Conservation (phyloP, 2,797 vertebrate genomes). For the Naso thynnoides region DNA sequence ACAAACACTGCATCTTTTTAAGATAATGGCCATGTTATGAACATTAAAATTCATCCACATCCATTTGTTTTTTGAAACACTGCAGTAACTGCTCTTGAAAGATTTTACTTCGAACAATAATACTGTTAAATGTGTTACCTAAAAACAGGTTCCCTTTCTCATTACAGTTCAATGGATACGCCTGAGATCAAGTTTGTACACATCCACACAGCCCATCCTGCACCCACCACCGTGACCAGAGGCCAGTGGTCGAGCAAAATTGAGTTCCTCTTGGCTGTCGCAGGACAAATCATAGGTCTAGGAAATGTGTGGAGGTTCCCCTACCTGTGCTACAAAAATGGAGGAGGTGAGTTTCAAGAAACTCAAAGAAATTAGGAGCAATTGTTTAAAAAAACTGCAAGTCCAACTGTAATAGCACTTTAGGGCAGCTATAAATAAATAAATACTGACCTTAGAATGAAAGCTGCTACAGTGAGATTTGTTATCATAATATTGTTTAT, state of each 20-base stretch:
- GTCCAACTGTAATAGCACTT: not conserved
- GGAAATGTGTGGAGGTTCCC: constrained; percentile 89
- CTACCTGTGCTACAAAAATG: constrained; percentile 89
- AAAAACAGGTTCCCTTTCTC: not conserved
- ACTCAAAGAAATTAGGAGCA: not conserved
- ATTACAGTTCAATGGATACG: constrained; percentile 72
- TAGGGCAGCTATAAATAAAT: not conserved
- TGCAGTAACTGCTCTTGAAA: not conserved
- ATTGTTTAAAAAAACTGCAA: not conserved
- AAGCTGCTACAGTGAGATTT: not conserved
- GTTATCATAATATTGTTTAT: not conserved
- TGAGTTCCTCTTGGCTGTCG: constrained; percentile 87
- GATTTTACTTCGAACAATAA: not conserved
- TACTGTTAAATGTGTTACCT: too few species aligned
- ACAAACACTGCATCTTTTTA: not conserved
- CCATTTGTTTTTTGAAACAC: not conserved
- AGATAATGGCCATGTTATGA: not conserved
- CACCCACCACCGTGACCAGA: constrained; percentile 54
- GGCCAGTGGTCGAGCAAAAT: constrained; percentile 86
- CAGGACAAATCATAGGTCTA: constrained; percentile 87
- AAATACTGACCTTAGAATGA: constrained; percentile 6
- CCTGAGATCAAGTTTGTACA: constrained; percentile 67
- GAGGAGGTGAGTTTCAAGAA: constrained; percentile 80
- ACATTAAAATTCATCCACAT: not conserved
- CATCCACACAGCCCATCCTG: constrained; percentile 5